Evolutionary conservation across 2,888 invertebrate genomes (phyloP).

Genomic region (Eupithecia vulgata): DNA sequence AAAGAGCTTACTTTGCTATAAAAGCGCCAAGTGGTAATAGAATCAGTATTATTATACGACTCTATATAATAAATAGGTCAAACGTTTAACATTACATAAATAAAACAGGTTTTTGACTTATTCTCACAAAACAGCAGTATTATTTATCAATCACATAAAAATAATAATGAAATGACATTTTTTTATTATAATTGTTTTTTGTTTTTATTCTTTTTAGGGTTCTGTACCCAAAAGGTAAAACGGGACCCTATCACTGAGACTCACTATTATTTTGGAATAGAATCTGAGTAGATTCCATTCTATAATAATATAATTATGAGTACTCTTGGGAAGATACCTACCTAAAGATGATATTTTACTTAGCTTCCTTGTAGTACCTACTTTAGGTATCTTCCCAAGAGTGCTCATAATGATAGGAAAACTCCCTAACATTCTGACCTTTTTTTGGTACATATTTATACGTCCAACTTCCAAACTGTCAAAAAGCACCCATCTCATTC

Average conservation of each 20-base stretch:
- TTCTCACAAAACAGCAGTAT: too few species aligned
- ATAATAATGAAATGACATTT: too few species aligned
- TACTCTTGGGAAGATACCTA: too few species aligned
- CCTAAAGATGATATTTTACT: too few species aligned
- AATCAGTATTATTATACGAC: not conserved
- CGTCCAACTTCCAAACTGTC: slow-evolving; percentile 20
- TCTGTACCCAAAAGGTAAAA: too few species aligned
- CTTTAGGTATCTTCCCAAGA: not conserved
- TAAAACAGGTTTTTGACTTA: not conserved
- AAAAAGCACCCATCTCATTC: slow-evolving; percentile 30
- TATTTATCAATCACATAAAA: too few species aligned
- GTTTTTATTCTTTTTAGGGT: too few species aligned
- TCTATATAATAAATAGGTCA: not conserved
- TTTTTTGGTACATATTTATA: not conserved
- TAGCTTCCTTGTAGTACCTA: not conserved
- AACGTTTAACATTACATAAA: not conserved
- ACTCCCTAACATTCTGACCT: not conserved
- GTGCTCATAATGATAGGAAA: not conserved
- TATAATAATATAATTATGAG: too few species aligned
- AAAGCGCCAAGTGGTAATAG: not conserved
- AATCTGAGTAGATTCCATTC: too few species aligned
- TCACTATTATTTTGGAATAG: too few species aligned
- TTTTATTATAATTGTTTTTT: too few species aligned
- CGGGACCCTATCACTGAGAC: too few species aligned
- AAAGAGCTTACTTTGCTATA: not conserved